Base-by-base conservation (phyloP, 1,140 invertebrate species). In the Brachionus rubens region DNA sequence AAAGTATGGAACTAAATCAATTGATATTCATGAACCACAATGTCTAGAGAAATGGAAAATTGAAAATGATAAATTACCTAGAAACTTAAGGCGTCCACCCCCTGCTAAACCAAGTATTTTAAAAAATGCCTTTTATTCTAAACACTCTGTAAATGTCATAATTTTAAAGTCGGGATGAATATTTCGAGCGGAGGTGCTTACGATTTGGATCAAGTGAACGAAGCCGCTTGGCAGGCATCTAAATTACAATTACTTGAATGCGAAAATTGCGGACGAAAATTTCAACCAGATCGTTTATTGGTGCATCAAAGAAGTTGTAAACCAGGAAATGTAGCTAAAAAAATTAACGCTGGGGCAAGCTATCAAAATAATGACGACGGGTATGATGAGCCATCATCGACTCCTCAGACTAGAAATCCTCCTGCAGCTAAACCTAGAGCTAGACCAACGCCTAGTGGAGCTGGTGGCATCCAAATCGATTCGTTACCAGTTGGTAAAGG, bases 1-100 rank as follows among this genome's bases (percentile, higher is more conserved):
- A 67, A 87, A 90, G 78, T 92, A 91, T 82, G 90, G 90, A 9
- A 87, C 88, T 0, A 87, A 87, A 78, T 90, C 89, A 43, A 90
- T 92, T 67, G 83, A 82, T 24, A 91, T 91, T 72, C 91, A 92
- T 82, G 89, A 91, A 80, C 90, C 90, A 0, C 90, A 91, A 79
- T 92, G 91, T 80, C 79, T 91, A 28, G 88, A 89, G 80, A 91
- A 90, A 80, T 91, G 91, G 90, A 85, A 88, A 30, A 80, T 83
- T 47, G 89, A 91, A 80, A 91, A 91, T 79, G 83, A 87, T 6
- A 88, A 88, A 80, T 81, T 91, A 52, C 89, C 89, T 6, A 82
- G 85, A 43, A 81, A 85, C 75, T 86, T 88, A 70, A 83, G 88
- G 46, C 81, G 88, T 77, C 85, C 87, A 0, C 85, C 87, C 54